A percentile compares a stretch with the other conserved stretches of the same genome.
Conservation (phyloP, 2,888 invertebrate genomes). For the Teinopalpus imperialis region DNA sequence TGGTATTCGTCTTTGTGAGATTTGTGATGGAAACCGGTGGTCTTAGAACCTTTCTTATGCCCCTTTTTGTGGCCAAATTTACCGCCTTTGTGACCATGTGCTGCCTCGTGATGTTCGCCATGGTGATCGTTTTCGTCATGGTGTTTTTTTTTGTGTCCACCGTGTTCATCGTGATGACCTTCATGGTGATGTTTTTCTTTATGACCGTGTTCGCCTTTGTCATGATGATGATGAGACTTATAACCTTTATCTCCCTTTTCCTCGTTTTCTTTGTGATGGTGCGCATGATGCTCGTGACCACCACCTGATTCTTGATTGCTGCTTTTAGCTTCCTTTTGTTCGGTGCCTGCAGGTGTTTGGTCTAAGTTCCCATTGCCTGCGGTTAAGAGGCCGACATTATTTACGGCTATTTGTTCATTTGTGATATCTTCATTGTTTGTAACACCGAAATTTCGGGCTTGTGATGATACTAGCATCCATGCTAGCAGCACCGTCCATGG, state of each 20-base stretch:
- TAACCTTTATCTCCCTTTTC: conserved; percentile 91
- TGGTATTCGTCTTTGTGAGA: conserved; percentile 94
- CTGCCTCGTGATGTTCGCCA: conserved; percentile 89
- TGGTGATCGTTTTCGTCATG: conserved; percentile 89
- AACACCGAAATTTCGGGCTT: conserved; percentile 55
- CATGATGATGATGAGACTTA: conserved; percentile 88
- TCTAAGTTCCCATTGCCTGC: conserved; percentile 45
- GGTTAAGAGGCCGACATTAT: conserved; percentile 27
- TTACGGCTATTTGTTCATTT: conserved; percentile 26
- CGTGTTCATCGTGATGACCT: conserved; percentile 89
- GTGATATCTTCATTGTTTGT: conserved; percentile 43
- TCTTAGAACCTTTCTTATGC: conserved; percentile 92
- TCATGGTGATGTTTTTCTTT: conserved; percentile 90
- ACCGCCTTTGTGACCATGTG: conserved; percentile 89
- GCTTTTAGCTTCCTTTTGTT: conserved; percentile 69
- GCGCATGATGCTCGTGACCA: conserved; percentile 86
- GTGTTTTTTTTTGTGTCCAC: conserved; percentile 90
- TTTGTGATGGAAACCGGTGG: conserved; percentile 92
- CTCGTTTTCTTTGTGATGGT: conserved; percentile 86
- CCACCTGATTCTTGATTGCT: conserved; percentile 84
- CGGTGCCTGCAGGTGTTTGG: conserved; percentile 74
- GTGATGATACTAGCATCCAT: conserved; percentile 47
- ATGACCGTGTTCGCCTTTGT: conserved; percentile 89
- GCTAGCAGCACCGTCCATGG: conserved; percentile 52
- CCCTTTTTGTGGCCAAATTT: conserved; percentile 92